A percentile compares a stretch with the other conserved stretches of the same genome.
Evolutionary conservation across 2,113 vertebrate genomes (phyloP).

Genomic region (Erythrolamprus reginae): DNA sequence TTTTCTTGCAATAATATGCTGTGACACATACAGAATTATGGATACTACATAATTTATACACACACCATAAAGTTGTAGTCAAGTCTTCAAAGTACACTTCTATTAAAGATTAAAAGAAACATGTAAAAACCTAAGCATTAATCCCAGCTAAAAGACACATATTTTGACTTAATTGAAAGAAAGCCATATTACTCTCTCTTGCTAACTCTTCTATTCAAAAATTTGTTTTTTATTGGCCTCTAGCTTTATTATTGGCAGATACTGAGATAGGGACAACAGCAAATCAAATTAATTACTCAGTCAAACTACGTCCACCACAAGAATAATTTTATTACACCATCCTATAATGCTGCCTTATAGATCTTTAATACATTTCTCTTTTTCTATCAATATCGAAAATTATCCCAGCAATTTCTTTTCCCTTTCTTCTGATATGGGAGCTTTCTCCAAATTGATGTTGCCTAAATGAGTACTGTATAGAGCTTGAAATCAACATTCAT

Average conservation of each 20-base stretch:
- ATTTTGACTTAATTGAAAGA: neutral
- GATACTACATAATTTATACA: neutral
- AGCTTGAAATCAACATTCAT: neutral
- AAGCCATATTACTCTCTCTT: neutral
- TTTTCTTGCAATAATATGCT: neutral
- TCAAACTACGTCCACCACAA: neutral
- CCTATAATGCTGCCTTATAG: neutral
- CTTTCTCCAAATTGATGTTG: neutral
- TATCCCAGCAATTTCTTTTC: neutral
- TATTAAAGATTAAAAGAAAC: neutral
- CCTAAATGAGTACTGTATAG: neutral
- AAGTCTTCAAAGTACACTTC: neutral
- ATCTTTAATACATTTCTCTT: neutral
- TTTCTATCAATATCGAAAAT: neutral
- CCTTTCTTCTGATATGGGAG: neutral
- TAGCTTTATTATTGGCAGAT: neutral
- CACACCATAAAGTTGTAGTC: neutral
- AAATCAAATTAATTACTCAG: neutral
- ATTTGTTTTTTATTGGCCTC: neutral
- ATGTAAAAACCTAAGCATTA: neutral
- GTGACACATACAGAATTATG: neutral
- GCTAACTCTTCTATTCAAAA: neutral
- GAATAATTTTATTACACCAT: neutral
- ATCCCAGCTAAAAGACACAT: neutral
- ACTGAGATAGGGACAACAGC: neutral